Conservation (phyloP, 2,888 invertebrate genomes). For the Charanyca ferruginea region DNA sequence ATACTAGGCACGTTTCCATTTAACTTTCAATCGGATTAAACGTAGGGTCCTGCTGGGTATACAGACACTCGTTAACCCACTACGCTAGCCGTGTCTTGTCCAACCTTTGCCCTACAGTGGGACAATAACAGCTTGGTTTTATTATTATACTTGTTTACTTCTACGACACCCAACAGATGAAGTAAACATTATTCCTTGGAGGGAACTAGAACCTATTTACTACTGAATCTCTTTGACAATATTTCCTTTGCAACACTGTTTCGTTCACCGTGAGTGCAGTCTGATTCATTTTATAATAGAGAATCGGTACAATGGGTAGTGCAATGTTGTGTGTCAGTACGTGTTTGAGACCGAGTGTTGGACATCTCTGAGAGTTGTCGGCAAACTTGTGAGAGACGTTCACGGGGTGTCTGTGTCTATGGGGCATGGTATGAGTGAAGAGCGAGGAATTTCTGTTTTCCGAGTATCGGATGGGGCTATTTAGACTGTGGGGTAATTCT, state of each 20-base stretch:
- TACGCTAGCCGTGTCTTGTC: too few species aligned
- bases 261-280: constrained; percentile 1
- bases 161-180: neutral
- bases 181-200: too few species aligned
- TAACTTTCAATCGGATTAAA: too few species aligned
- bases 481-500: too few species aligned
- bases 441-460: constrained; percentile 2
- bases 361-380: constrained; percentile 38
- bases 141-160: neutral
- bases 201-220: neutral
- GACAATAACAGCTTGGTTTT: neutral
- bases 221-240: neutral
- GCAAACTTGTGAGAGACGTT: constrained; percentile 37
- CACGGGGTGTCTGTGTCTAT: constrained; percentile 8
- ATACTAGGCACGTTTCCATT: too few species aligned
- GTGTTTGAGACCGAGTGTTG: constrained; percentile 22
- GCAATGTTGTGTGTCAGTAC: constrained; percentile 27
- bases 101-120: too few species aligned
- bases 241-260: constrained; percentile 9
- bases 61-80: too few species aligned
- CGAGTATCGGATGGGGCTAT: too few species aligned
- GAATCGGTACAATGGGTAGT: constrained; percentile 7
- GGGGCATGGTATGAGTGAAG: neutral
- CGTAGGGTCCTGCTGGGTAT: too few species aligned
- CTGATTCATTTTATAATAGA: constrained; percentile 8